A percentile compares a stretch with the other conserved stretches of the same genome.
phyloP scores from a whole-genome alignment of 2,797 vertebrate species.

The Orestias chungarensis region DNA sequence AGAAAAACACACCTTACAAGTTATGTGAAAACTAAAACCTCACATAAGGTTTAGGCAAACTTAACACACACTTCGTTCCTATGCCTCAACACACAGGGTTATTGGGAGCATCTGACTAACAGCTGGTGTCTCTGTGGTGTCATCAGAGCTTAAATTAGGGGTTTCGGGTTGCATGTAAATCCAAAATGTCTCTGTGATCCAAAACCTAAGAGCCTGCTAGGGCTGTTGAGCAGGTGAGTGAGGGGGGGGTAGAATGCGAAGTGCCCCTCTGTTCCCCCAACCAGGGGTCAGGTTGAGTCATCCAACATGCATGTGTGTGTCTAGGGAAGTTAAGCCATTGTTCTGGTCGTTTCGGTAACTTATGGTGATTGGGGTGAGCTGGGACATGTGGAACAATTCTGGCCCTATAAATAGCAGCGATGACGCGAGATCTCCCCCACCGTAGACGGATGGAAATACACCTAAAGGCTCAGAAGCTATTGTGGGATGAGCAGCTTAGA shows the following conservation, averaged over 20 bases:
- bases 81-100: conserved; percentile 3
- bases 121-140: conserved; percentile 39
- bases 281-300: conserved; percentile 58
- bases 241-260: conserved; percentile 5
- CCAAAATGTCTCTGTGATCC: conserved; percentile 52
- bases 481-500: conserved; percentile 71
- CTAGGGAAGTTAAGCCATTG: conserved; percentile 3
- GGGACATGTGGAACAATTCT: conserved; percentile 70
- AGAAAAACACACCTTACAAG: conserved; percentile 30
- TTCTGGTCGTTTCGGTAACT: conserved; percentile 50
- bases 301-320: conserved; percentile 4
- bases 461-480: conserved; percentile 66
- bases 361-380: conserved; percentile 34
- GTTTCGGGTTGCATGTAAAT: conserved; percentile 62
- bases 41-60: conserved; percentile 8
- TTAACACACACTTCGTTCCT: conserved; percentile 14
- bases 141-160: conserved; percentile 53
- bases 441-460: conserved; percentile 66
- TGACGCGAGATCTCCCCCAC: conserved; percentile 44
- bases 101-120: conserved; percentile 12
- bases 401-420: conserved; percentile 73
- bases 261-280: conserved; percentile 44
- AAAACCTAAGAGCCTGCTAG: conserved; percentile 27
- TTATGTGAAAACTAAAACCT: conserved; percentile 11
- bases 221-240: conserved; percentile 23